Base-by-base conservation (phyloP, 2,113 vertebrate species). In the Chaetodon auriga region DNA sequence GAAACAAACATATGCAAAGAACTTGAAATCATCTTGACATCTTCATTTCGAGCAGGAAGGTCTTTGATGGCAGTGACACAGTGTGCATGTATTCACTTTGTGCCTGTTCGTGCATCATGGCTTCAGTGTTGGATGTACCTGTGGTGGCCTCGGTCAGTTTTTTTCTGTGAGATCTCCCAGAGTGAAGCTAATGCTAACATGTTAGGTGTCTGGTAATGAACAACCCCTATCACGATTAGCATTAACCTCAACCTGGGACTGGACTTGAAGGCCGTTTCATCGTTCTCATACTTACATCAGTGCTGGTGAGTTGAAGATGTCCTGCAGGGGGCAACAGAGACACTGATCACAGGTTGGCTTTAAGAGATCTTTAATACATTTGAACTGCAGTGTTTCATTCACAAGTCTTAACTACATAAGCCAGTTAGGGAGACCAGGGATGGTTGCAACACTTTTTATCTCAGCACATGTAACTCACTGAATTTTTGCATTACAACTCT, bases 181-280 rank as follows among this genome's bases (percentile, higher is more conserved):
- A 74, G 82, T 93, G 89, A 93, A 92, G 87, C 77, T 95, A 96
- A 96, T 95, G 96, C 96, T 96, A 95, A 94, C 91, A 89, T 93
- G 92, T 79, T 93, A 96, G 95, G 96, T 92, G 96, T 94, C 84
- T 65, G 49, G 0, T 16, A 46, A 4, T 63, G 65, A 73, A 90
- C 89, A 95, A 96, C 95, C 95, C 96, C 96, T 96, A 96, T 96
- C 96, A 96, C 96, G 94, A 95, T 95, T 96, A 96, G 96, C 96
- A 96, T 96, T 96, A 96, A 96, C 86, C 87, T 94, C 92, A 93
- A 87, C 88, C 83, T 88, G 94, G 84, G 92, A 89, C 72, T 30
- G 9, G 13, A 62, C 46, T 38, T 43, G 46, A 46, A 1, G 30
- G 58, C 14, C 12, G 51, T 3, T 38, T 41, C 64, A 38, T 53